Base-by-base conservation (phyloP, 2,797 vertebrate species). In the Remorina albescens region DNA sequence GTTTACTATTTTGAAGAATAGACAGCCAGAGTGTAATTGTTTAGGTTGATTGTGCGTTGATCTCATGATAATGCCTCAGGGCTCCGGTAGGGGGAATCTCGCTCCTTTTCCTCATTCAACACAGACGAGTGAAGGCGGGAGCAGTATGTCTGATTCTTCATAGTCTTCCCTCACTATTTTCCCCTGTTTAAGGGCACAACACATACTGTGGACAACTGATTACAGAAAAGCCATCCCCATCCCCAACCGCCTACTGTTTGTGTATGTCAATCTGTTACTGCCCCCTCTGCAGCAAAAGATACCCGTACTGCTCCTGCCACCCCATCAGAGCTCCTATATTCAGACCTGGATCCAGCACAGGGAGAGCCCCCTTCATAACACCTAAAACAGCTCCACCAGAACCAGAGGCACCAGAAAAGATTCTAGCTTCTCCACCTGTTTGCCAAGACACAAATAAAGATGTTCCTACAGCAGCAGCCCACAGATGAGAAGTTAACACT, bases 301-400 rank as follows among this genome's bases (percentile, higher is more conserved):
- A 74, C 60, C 12, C 70, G 70, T 13, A 54, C 74, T 62, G 66
- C 21, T 37, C 71, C 66, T 8, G 64, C 60, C 44, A 74, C 30
- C 34, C 71, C 66, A 34, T 53, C 57, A 82, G 51, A 63, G 57
- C 57, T 30, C 61, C 80, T 41, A 74, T 50, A 6, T 51, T 47
- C 4, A 56, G 61, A 15, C 71, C 67, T 37, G 80, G 36, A 37
- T 62, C 72, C 30, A 71, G 18, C 37, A 28, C 21, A 19, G 46
- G 50, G 8, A 46, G 36, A 34, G 18, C 49, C 1, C 2, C 4
- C 12, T 44, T 25, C 36, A 74, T 16, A 19, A 10, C 18, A 6
- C 25, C 3, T 23, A 75, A 41, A 49, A 68, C 51, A 13, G 32
- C 37, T 32, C 6, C 4, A 16, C 57, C 78, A 23, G 16, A 59